These are phyloP conservation scores for Bolinopsis microptera DNA, from an alignment of 37 sponge, comb jelly and placozoan genomes.

Conservation along the genomic window DNA sequence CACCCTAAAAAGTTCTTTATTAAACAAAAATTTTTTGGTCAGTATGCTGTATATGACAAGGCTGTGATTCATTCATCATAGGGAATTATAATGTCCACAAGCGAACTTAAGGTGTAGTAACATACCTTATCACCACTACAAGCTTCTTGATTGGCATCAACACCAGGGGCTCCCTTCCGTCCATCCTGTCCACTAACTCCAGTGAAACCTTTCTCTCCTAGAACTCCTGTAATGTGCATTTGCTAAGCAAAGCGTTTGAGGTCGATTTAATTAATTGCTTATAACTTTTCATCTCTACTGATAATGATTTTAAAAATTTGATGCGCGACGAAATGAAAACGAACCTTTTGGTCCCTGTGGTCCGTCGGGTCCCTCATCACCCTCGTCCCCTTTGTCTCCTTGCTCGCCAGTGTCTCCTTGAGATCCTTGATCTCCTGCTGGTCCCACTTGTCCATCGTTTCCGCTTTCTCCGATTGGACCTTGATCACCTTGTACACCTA, in stretches of 20 bases:
- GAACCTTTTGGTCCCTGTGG: neutral
- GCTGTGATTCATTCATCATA: too few species aligned
- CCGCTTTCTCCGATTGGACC: neutral
- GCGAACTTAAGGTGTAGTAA: too few species aligned
- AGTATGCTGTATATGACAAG: too few species aligned
- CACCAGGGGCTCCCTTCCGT: constrained; percentile 12
- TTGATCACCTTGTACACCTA: neutral
- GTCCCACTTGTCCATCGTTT: constrained; percentile 7
- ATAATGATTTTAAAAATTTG: too few species aligned
- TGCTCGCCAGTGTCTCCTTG: neutral
- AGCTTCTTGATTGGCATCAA: neutral
- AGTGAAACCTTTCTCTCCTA: constrained; percentile 51
- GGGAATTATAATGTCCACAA: too few species aligned
- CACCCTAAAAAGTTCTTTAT: neutral
- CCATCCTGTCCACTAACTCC: constrained; percentile 17
- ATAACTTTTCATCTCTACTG: too few species aligned
- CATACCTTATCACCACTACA: neutral
- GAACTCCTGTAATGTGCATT: constrained; percentile 29
- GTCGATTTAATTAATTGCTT: too few species aligned
- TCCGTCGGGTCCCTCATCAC: neutral
- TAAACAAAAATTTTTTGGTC: neutral
- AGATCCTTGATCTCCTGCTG: neutral
- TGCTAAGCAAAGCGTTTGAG: too few species aligned
- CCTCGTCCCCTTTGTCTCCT: neutral
- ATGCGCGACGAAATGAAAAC: too few species aligned